Evolutionary conservation across 2,113 vertebrate species (phyloP), one percentile per base, ranked within the genome.

Genomic region (Geococcyx californianus): DNA sequence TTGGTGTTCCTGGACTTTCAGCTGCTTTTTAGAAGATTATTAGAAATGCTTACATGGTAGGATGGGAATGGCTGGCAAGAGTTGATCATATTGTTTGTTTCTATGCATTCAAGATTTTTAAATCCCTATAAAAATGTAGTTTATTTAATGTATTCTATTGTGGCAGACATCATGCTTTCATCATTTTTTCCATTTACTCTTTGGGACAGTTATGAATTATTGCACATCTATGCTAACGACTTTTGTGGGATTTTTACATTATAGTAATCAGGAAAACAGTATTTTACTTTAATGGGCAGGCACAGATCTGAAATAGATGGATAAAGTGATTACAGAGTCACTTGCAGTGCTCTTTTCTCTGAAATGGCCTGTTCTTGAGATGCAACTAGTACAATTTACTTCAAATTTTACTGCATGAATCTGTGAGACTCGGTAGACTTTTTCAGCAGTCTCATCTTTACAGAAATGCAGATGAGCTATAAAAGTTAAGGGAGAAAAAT

Each of bases 141-240:
- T 88, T 94, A 63, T 92, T 96, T 90, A 42, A 49, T 83, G 21
- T 45, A 28, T 86, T 42, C 34, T 87, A 2, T 64, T 83, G 78
- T 86, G 75, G 67, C 55, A 58, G 49, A 72, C 9, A 19, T 91
- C 56, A 49, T 56, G 47, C 36, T 58, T 88, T 95, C 60, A 55
- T 91, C n/a, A 45, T 34, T 95, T 64, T 95, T 95, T 76, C 90
- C 56, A 40, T 83, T 87, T 95, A 59, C 56, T n/a, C 20, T 77
- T 75, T 87, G 83, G 38, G 87, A 77, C 40, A 88, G 3, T 66
- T 87, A 55, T 20, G 55, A 33, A 49, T 10, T 49, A 77, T 45
- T 66, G 60, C 36, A 89, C 42, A 47, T 51, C 69, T 81, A 29
- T 36, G 55, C 47, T 79, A 40, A 75, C 55, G 31, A 84, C 36